Evolutionary conservation across 2,797 vertebrate species (phyloP).

Genomic region (Stomatorhinus walkeri): DNA sequence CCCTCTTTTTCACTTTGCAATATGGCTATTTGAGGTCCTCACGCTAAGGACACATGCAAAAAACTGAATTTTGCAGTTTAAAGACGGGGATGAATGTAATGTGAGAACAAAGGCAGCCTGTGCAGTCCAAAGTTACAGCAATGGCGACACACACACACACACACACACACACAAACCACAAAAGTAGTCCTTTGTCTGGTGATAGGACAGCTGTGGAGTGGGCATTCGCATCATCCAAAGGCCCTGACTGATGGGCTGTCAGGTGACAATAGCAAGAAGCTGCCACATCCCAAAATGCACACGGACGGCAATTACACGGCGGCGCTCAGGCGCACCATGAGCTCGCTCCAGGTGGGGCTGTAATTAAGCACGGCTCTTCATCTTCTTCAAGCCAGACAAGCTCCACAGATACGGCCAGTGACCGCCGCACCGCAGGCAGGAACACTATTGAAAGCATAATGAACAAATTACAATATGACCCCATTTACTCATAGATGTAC

Average conservation of each 20-base stretch:
- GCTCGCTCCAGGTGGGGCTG: slow-evolving; percentile 40
- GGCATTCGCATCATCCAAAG: slow-evolving; percentile 31
- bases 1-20: neutral
- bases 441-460: neutral
- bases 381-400: slow-evolving; percentile 26
- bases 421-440: neutral
- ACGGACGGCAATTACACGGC: slow-evolving; percentile 34
- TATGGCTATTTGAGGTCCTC: neutral
- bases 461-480: neutral
- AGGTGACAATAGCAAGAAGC: slow-evolving; percentile 41
- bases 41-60: neutral
- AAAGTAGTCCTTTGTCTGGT: slow-evolving; percentile 21
- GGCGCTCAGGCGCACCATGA: slow-evolving; percentile 19
- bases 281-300: slow-evolving; percentile 32
- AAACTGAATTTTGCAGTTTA: neutral
- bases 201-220: slow-evolving; percentile 7
- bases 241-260: slow-evolving; percentile 44
- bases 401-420: neutral
- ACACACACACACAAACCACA: slow-evolving; percentile 19
- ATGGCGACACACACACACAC: neutral
- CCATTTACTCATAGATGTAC: neutral
- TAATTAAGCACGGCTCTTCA: slow-evolving; percentile 36
- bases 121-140: neutral
- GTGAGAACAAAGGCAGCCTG: neutral
- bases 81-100: neutral